Conservation (phyloP, 2,113 vertebrate genomes). For the Leptocoma aspasia region DNA sequence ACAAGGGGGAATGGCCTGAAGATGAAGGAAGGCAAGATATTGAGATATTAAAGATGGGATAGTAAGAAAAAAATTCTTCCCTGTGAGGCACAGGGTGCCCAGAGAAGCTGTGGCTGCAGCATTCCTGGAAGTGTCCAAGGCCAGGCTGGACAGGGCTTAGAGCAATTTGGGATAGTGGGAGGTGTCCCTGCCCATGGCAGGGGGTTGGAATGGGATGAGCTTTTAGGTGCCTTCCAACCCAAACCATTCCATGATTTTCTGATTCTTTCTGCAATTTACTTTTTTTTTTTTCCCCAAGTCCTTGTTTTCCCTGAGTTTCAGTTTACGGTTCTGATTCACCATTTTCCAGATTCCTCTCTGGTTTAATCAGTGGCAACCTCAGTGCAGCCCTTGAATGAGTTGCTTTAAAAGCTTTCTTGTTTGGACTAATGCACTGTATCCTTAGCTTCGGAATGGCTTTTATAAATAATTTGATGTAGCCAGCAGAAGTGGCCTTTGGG, state of each 20-base stretch:
- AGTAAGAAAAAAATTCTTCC: background rate
- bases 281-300: background rate
- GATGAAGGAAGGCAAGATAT: background rate
- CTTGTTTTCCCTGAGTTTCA: background rate
- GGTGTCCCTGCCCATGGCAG: background rate
- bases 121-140: background rate
- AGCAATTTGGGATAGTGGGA: rapidly evolving
- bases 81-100: background rate
- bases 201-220: rapidly evolving
- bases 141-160: rapidly evolving
- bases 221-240: background rate
- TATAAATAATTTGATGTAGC: slow-evolving; percentile 12
- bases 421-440: background rate
- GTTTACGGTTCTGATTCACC: background rate
- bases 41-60: background rate
- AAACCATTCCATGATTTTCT: background rate
- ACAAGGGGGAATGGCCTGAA: background rate
- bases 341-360: background rate
- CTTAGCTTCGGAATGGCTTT: slow-evolving; percentile 1
- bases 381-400: background rate
- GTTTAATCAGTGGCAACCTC: background rate
- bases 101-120: background rate
- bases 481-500: background rate
- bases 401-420: slow-evolving; percentile 15
- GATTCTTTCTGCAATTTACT: background rate